These are phyloP conservation scores for Micrasema minimum DNA, from an alignment of 1,140 invertebrate genomes.

Conservation along the genomic window DNA sequence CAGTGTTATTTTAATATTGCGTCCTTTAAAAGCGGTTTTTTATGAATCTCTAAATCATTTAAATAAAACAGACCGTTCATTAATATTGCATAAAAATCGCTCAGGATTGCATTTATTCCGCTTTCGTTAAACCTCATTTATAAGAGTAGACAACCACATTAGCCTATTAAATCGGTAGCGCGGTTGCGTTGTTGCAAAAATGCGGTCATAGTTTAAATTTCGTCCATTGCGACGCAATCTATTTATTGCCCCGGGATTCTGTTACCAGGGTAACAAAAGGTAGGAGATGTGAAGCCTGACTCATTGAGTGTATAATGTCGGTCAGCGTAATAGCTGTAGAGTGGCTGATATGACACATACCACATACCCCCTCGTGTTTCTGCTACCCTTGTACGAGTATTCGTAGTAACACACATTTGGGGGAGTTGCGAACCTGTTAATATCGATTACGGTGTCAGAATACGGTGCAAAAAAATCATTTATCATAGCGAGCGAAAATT, in stretches of 20 bases:
- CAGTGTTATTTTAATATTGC: too few species aligned
- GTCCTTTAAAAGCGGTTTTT: too few species aligned
- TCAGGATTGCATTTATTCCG: neutral
- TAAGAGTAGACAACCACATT: neutral
- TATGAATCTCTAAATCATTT: too few species aligned
- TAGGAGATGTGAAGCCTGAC: constrained; percentile 20
- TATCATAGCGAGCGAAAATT: too few species aligned
- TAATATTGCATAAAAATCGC: neutral
- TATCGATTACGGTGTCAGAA: constrained; percentile 19
- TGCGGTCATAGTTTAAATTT: constrained; percentile 33
- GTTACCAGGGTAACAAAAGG: constrained; percentile 23
- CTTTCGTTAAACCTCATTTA: constrained; percentile 14
- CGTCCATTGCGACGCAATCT: constrained; percentile 19
- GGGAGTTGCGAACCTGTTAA: constrained; percentile 1
- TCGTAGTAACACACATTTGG: too few species aligned
- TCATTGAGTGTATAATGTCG: constrained; percentile 19
- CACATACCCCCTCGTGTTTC: constrained; percentile 5
- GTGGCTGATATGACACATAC: too few species aligned
- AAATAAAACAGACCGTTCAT: too few species aligned
- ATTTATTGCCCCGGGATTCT: neutral
- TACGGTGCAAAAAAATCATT: too few species aligned
- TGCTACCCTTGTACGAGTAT: constrained; percentile 1
- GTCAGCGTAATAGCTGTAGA: constrained; percentile 2
- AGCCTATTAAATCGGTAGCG: constrained; percentile 6
- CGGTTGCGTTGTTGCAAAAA: constrained; percentile 9